A percentile compares a stretch with the other conserved stretches of the same genome.
Conservation (phyloP, 2,888 invertebrate genomes). For the Polydrusus pterygomalis region DNA sequence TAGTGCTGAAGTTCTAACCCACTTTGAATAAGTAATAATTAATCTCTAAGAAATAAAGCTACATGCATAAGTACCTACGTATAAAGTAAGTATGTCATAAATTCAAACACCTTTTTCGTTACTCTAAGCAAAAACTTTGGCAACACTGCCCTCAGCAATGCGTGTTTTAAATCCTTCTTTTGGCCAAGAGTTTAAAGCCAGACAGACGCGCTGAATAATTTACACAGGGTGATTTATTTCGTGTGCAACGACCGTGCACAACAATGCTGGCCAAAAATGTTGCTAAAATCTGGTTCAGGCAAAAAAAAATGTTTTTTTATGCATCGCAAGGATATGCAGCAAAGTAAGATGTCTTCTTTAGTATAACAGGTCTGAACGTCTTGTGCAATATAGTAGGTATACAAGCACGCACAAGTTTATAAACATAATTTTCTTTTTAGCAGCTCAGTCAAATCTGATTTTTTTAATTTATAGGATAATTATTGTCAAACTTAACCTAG, state of each 20-base stretch:
- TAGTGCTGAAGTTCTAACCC: too few relatives aligned
- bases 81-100: too few relatives aligned
- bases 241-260: conserved; percentile 49
- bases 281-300: conserved; percentile 55
- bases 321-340: conserved; percentile 39
- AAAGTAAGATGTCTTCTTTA: conserved; percentile 28
- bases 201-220: conserved; percentile 66
- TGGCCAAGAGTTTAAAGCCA: conserved; percentile 66
- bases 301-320: conserved; percentile 44
- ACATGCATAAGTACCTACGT: too few relatives aligned
- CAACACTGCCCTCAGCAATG: conserved; percentile 41
- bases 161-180: conserved; percentile 59
- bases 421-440: neutral
- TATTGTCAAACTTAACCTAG: too few relatives aligned
- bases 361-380: conserved; percentile 4
- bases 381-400: neutral
- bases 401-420: neutral
- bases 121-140: neutral
- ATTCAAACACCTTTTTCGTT: too few relatives aligned
- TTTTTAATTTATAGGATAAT: too few relatives aligned
- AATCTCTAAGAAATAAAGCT: too few relatives aligned
- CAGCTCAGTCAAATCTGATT: too few relatives aligned
- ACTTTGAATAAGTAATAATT: too few relatives aligned
- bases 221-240: conserved; percentile 58
- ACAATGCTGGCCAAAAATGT: conserved; percentile 55